Base-by-base conservation (phyloP, 2,797 vertebrate genomes). In the Artibeus lituratus region DNA sequence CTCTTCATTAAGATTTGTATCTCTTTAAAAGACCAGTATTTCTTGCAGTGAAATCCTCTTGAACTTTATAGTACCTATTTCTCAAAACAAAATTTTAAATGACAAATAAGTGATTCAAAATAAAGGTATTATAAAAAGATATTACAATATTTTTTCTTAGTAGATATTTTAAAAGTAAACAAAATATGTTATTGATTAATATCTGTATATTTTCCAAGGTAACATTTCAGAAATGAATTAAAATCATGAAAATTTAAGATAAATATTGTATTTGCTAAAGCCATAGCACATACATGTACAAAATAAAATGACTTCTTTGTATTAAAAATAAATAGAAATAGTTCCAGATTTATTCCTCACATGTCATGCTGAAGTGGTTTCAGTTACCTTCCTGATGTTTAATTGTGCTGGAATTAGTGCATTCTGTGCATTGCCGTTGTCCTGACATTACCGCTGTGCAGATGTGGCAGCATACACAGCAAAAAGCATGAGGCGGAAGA, bases 1-100 rank as follows among this genome's bases (percentile, higher is more conserved):
- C 95, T 98, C 96, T 98, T 98, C 98, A 98, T 98, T 98, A 98
- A 98, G 97, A 98, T 98, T 97, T 98, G 95, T 98, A 96, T 98
- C 96, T 98, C 97, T 96, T 98, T 97, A 96, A 98, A 96, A 97
- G 87, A 97, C 98, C 98, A 95, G 47, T 81, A 97, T 97, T 98
- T 98, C 93, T 97, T 98, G 97, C 97, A 96, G 95, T 92, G 93
- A 96, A 98, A 96, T 97, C 74, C 94, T 97, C 88, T 92, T 93
- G 93, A 97, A 97, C 96, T 97, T 96, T 88, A 92, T 91, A 78
- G 97, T 97, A 97, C 87, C 82, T 97, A 96, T 91, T 98, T 98
- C 93, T 93, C 51, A 94, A 94, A 97, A 96, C 37, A 96, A 97
- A 97, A 96, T 96, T 97, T 89, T 94, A 97, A 97, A 96, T 97